Base-by-base conservation (phyloP, 2,888 invertebrate genomes). In the Apotomis betuletana region DNA sequence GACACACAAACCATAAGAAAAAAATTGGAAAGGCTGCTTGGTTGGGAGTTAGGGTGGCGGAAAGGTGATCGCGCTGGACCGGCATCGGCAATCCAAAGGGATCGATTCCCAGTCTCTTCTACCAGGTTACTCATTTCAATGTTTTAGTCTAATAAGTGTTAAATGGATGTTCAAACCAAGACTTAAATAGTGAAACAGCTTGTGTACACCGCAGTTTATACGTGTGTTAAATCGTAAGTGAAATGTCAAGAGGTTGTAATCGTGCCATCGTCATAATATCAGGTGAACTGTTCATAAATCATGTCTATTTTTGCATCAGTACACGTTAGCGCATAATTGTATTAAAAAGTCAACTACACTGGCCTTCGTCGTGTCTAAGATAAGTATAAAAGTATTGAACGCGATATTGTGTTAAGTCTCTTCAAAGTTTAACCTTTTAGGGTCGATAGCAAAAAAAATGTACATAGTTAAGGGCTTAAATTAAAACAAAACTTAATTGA, bases 231-330 rank as follows among this genome's bases (percentile, higher is more conserved):
- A 63, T 64, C 55, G 46, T 57, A 76, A 83, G 79, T 83, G 78
- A 87, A 87, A 87, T 88, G 87, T 87, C 87, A 86, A 75, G 83
- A 81, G 84, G 85, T 85, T 84, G 68, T 75, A 78, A 74, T 74
- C 64, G 57, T 68, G 75, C 73, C 63, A 44, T 44, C 64, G 52
- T 74, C 69, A 67, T 69, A 49, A 74, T 80, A 82, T 78, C 77
- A 77, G 71, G 80, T 77, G 79, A 75, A 77, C 74, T 81, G 84
- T 85, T 85, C 57, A 71, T 71, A 57, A 84, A 84, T 87, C 86
- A 86, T 83, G 75, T 83, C 79, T 89, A 89, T 88, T 87, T 89
- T 76, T 38, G 69, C 65, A 61, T 70, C 57, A 62, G 83, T 83
- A 83, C 81, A 78, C 74, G 71, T 73, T 71, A 41, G 38, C 38